Conservation (phyloP, 92 coral and sea anemone genomes). For the Epizoanthus ramosus region DNA sequence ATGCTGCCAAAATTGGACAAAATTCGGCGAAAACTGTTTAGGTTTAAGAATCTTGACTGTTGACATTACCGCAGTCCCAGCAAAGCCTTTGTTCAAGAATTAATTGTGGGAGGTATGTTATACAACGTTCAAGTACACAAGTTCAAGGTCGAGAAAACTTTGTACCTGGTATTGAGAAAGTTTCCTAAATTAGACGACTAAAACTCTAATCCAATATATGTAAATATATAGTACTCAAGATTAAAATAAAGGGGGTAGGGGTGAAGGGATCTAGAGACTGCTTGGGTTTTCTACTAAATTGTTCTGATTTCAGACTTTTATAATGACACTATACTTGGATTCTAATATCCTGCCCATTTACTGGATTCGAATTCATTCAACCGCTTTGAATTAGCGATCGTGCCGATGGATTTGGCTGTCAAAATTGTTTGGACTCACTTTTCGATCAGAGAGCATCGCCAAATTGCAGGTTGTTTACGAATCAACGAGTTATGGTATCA, state of each 20-base stretch:
- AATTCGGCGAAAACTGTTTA: neutral
- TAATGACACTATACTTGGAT: no score
- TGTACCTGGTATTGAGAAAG: neutral
- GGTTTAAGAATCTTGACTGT: neutral
- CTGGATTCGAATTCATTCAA: no score
- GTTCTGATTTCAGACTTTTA: no score
- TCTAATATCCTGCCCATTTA: no score
- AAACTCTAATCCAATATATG: neutral
- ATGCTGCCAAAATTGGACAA: conserved; percentile 15
- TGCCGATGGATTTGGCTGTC: no score
- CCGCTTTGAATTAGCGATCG: no score
- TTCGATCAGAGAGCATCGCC: no score
- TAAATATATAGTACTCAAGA: neutral
- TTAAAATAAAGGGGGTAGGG: neutral
- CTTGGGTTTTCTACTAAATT: no score
- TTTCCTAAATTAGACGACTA: neutral
- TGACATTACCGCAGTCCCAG: neutral
- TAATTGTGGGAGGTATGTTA: conserved; percentile 15
- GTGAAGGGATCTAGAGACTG: neutral
- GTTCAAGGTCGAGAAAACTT: neutral
- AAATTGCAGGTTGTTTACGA: no score
- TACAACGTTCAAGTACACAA: neutral
- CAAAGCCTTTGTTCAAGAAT: neutral
- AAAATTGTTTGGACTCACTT: no score
- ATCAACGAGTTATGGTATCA: no score